phyloP scores from a whole-genome alignment of 2,113 vertebrate species.

The Plotosus lineatus region DNA sequence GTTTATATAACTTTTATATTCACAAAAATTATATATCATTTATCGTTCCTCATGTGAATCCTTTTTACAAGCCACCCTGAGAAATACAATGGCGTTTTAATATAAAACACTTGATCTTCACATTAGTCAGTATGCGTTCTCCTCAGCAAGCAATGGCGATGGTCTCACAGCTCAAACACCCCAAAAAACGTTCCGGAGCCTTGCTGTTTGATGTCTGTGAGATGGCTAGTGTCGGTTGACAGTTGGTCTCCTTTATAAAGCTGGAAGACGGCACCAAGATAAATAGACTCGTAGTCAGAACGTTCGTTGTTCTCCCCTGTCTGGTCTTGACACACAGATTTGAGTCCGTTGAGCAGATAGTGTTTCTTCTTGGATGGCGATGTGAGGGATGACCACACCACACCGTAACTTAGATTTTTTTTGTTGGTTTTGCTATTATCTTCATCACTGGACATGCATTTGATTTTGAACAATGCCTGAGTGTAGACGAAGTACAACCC shows the following conservation, averaged over 20 bases:
- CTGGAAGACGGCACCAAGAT: slow-evolving; percentile 71
- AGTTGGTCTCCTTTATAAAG: slow-evolving; percentile 62
- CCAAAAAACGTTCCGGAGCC: slow-evolving; percentile 70
- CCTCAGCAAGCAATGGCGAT: not conserved
- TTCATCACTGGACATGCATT: slow-evolving; percentile 42
- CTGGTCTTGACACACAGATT: slow-evolving; percentile 60
- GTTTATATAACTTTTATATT: not conserved
- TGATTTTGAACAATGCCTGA: slow-evolving; percentile 66
- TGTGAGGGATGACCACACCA: slow-evolving; percentile 59
- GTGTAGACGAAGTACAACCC: slow-evolving; percentile 79
- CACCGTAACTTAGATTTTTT: slow-evolving; percentile 61
- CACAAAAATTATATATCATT: not conserved
- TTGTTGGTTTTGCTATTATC: fast-evolving
- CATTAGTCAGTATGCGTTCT: not conserved
- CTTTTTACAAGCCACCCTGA: slow-evolving; percentile 21
- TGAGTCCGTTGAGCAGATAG: slow-evolving; percentile 63
- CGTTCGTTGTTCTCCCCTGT: not conserved
- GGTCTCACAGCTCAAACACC: slow-evolving; percentile 69
- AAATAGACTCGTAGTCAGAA: slow-evolving; percentile 60
- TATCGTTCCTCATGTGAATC: slow-evolving; percentile 18
- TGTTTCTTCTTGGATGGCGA: not conserved
- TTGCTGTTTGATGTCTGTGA: slow-evolving; percentile 24
- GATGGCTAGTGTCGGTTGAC: slow-evolving; percentile 46
- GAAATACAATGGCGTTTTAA: slow-evolving; percentile 44
- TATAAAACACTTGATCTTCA: slow-evolving; percentile 44